Conservation (phyloP, 2,797 vertebrate genomes). For the Sebastes itinus region DNA sequence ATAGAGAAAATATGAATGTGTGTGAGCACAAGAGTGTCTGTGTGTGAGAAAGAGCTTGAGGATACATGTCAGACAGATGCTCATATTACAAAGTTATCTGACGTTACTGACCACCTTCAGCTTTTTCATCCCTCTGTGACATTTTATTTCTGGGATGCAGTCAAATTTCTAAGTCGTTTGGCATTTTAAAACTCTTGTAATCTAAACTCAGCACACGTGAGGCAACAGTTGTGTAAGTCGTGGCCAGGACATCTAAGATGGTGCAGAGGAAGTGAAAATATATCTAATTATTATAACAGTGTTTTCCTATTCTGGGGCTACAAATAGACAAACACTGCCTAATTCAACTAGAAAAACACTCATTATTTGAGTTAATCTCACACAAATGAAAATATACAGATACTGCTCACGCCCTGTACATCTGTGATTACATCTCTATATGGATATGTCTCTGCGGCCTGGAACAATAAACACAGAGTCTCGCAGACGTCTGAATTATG, state of each 20-base stretch:
- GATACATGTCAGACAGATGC: not conserved
- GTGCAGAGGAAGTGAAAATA: not conserved
- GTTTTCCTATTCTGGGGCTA: not conserved
- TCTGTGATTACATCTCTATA: constrained; percentile 19
- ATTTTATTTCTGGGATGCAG: not conserved
- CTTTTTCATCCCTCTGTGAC: not conserved
- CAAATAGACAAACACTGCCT: not conserved
- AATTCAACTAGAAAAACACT: not conserved
- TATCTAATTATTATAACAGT: not conserved
- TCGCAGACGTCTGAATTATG: constrained; percentile 60
- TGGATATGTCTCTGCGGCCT: constrained; percentile 25
- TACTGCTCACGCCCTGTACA: not conserved
- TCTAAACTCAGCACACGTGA: not conserved
- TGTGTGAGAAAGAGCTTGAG: not conserved
- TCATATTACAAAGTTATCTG: no score
- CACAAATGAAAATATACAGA: not conserved
- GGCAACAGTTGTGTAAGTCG: not conserved
- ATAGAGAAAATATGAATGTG: not conserved
- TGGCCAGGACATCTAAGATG: not conserved
- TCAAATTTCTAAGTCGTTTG: not conserved
- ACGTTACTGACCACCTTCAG: no score
- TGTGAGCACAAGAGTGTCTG: no score
- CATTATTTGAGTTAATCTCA: not conserved
- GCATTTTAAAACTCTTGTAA: not conserved
- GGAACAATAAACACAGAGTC: constrained; percentile 47